Percentiles rank a stretch among this genome's conserved stretches.
Evolutionary conservation across 2,797 vertebrate species (phyloP).

Genomic region (Eupleurogrammus muticus): DNA sequence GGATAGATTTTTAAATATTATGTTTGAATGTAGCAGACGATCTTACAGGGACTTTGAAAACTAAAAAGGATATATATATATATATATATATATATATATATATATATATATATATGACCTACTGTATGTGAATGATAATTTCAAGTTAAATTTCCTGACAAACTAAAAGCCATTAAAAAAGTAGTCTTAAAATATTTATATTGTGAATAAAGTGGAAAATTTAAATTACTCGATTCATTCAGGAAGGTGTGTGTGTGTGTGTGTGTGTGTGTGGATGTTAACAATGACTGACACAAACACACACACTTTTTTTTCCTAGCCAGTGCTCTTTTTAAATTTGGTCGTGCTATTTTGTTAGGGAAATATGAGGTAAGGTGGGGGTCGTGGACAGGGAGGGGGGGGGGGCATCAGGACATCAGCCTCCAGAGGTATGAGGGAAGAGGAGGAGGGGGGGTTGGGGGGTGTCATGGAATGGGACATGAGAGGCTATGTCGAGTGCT

Average conservation of each 20-base stretch:
- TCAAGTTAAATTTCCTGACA: constrained; percentile 1
- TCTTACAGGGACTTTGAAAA: not conserved
- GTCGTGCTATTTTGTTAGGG: constrained; percentile 83
- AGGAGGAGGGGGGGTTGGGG: constrained; percentile 39
- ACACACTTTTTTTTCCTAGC: constrained; percentile 23
- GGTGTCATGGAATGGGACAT: constrained; percentile 56
- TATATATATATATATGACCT: not conserved
- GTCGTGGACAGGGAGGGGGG: constrained; percentile 40
- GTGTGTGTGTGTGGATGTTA: constrained; percentile 16
- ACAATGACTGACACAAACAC: constrained; percentile 16
- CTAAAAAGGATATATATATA: too few species aligned
- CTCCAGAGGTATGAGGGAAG: constrained; percentile 63
- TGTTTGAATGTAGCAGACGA: not conserved
- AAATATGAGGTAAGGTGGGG: constrained; percentile 66
- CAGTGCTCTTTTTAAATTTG: constrained; percentile 82
- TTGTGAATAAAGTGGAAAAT: not conserved
- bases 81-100: too few species aligned
- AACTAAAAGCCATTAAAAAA: not conserved
- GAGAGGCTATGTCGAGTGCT: constrained; percentile 69
- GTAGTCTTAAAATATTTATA: constrained; percentile 6
- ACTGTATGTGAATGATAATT: not conserved
- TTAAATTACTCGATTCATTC: constrained; percentile 9
- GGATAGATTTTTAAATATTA: not conserved
- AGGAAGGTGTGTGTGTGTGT: constrained; percentile 19
- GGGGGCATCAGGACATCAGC: constrained; percentile 53